Conservation (phyloP, 2,888 invertebrate genomes). For the Drosophila borealis region DNA sequence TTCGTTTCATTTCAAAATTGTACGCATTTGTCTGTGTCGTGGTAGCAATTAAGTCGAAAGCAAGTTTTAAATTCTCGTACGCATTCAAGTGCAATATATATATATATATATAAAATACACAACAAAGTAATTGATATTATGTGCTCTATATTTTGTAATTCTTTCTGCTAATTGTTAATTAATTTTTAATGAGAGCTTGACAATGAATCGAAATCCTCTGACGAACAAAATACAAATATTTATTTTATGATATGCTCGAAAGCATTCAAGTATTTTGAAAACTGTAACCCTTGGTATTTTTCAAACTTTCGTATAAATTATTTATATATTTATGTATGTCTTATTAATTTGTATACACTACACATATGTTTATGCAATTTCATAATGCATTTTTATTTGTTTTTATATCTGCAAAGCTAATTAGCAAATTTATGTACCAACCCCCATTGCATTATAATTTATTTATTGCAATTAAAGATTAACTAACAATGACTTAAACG, state of each 20-base stretch:
- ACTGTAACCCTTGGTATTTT: constrained; percentile 42
- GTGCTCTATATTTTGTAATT: constrained; percentile 45
- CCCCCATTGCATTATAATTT: constrained; percentile 29
- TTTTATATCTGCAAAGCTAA: constrained; percentile 21
- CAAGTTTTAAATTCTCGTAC: constrained; percentile 37
- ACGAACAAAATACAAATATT: constrained; percentile 32
- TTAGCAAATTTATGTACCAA: constrained; percentile 40
- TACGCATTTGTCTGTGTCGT: constrained; percentile 45
- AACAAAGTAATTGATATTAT: constrained; percentile 58
- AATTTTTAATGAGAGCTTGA: constrained; percentile 74
- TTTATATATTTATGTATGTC: constrained; percentile 22
- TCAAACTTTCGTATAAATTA: constrained; percentile 20
- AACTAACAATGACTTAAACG: constrained; percentile 75
- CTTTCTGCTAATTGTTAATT: constrained; percentile 68
- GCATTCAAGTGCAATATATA: constrained; percentile 59
- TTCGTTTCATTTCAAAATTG: constrained; percentile 41
- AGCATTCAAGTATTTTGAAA: constrained; percentile 52
- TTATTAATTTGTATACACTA: constrained; percentile 8
- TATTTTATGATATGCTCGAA: constrained; percentile 59
- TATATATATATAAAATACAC: constrained; percentile 17
- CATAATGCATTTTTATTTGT: constrained; percentile 11
- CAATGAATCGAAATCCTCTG: constrained; percentile 45
- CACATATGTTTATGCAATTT: constrained; percentile 18
- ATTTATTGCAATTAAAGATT: constrained; percentile 63
- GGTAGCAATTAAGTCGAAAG: constrained; percentile 52